Conservation (phyloP, 2,113 vertebrate genomes). For the Delphinus delphis region DNA sequence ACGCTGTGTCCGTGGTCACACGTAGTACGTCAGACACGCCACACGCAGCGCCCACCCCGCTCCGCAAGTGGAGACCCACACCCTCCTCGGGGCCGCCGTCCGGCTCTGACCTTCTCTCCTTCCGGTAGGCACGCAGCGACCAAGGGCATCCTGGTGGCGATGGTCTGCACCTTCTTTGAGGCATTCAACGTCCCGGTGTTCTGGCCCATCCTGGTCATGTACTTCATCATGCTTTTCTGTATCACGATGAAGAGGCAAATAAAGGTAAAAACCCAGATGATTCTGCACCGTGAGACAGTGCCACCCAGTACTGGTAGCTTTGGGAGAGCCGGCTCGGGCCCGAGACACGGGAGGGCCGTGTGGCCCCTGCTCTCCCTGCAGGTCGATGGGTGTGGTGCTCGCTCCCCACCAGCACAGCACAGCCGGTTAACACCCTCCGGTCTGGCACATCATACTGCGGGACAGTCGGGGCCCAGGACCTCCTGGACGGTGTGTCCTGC, state of each 20-base stretch:
- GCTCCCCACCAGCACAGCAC: fast-evolving
- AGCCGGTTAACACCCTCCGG: background rate
- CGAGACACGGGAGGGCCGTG: fast-evolving
- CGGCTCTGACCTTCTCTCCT: background rate
- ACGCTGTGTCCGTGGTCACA: fast-evolving
- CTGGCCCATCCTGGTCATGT: constrained; percentile 99
- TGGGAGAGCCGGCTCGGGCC: background rate
- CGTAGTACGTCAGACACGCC: fast-evolving
- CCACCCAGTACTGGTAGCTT: background rate
- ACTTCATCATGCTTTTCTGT: constrained; percentile 99
- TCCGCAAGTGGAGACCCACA: fast-evolving
- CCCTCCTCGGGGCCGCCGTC: fast-evolving
- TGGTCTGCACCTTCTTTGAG: constrained; percentile 98
- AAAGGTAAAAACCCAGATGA: constrained; percentile 86
- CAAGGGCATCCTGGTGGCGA: constrained; percentile 97
- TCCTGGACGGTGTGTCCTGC: fast-evolving
- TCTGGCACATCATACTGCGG: background rate
- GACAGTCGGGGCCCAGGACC: background rate
- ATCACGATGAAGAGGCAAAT: constrained; percentile 99
- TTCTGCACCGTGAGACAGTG: fast-evolving
- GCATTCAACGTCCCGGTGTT: constrained; percentile 99
- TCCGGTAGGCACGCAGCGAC: constrained; percentile 95
- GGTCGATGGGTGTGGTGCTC: background rate
- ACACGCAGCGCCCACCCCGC: fast-evolving
- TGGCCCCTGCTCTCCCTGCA: background rate